Evolutionary conservation across 2,888 invertebrate species (phyloP).

Genomic region (Cheilosia grossa): DNA sequence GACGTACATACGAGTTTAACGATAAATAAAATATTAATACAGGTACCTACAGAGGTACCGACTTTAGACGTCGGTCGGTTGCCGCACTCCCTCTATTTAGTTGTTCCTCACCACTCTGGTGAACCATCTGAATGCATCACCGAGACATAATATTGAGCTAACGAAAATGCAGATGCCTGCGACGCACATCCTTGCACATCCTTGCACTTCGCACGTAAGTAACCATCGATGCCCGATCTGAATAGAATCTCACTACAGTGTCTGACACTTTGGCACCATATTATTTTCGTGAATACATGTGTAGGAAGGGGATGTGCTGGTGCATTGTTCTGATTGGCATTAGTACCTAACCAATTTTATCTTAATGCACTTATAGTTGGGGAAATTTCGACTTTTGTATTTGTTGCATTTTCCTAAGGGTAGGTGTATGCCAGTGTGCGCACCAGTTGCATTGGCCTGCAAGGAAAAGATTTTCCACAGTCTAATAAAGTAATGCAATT

Average conservation of each 20-base stretch:
- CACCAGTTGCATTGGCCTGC: constrained; percentile 1
- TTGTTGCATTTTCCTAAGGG: constrained; percentile 10
- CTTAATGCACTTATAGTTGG: constrained; percentile 50
- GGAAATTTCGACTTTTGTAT: constrained; percentile 7
- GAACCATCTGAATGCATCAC: not conserved
- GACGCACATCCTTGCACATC: not conserved
- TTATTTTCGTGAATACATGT: constrained; percentile 6
- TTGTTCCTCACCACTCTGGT: too few relatives aligned
- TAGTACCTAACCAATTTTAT: constrained; percentile 31
- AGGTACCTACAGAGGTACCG: too few relatives aligned
- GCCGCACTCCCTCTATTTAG: too few relatives aligned
- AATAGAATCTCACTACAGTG: not conserved
- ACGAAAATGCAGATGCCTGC: not conserved
- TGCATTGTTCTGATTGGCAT: constrained; percentile 36
- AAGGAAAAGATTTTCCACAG: constrained; percentile 16
- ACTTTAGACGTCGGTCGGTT: too few relatives aligned
- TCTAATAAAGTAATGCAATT: constrained; percentile 29
- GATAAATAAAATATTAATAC: too few relatives aligned
- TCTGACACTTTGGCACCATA: constrained; percentile 1
- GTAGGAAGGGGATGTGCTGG: not conserved
- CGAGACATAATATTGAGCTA: not conserved
- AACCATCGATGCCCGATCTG: not conserved
- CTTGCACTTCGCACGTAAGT: not conserved
- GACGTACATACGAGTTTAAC: too few relatives aligned
- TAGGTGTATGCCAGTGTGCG: not conserved